A percentile compares a stretch with the other conserved stretches of the same genome.
Evolutionary conservation across 1,140 invertebrate species (phyloP).

Genomic region (Lordiphosa stackelbergi): DNA sequence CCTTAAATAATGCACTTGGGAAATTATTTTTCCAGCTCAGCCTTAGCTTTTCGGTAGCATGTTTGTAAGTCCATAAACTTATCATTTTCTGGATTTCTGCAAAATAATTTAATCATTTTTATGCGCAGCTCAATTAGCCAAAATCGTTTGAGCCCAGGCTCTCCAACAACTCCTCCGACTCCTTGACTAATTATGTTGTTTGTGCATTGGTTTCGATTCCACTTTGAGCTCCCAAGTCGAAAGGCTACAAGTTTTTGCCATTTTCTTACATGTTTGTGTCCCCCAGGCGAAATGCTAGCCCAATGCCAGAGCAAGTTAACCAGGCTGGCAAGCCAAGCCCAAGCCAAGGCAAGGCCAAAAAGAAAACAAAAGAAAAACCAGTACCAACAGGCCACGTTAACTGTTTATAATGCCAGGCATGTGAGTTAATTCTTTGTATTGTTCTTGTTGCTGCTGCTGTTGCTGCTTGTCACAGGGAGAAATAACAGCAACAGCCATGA

Average conservation of each 20-base stretch:
- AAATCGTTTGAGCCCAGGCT: constrained; percentile 15
- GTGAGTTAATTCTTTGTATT: constrained; percentile 67
- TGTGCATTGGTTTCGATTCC: constrained; percentile 34
- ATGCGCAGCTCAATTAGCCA: constrained; percentile 48
- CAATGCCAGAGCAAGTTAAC: constrained; percentile 25
- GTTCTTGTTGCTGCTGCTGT: constrained; percentile 26
- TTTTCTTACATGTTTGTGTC: constrained; percentile 52
- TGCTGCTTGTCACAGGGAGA: constrained; percentile 23
- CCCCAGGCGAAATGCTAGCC: constrained; percentile 35
- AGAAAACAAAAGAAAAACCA: constrained; percentile 20
- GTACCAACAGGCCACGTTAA: constrained; percentile 34
- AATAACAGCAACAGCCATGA: constrained; percentile 18
- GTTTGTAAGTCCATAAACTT: constrained; percentile 29
- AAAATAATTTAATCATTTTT: constrained; percentile 53
- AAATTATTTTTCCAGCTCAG: constrained; percentile 54
- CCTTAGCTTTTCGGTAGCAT: constrained; percentile 13
- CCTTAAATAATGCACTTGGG: constrained; percentile 61
- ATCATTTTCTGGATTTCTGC: neutral
- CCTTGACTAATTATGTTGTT: constrained; percentile 59
- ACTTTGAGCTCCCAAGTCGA: constrained; percentile 18
- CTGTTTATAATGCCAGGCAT: constrained; percentile 71
- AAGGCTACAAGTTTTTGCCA: constrained; percentile 64
- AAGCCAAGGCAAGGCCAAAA: constrained; percentile 2
- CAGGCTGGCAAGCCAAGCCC: constrained; percentile 24
- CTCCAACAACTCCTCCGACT: constrained; percentile 13